phyloP scores from a whole-genome alignment of 2,113 vertebrate genomes.

The Dipodomys stephensi region DNA sequence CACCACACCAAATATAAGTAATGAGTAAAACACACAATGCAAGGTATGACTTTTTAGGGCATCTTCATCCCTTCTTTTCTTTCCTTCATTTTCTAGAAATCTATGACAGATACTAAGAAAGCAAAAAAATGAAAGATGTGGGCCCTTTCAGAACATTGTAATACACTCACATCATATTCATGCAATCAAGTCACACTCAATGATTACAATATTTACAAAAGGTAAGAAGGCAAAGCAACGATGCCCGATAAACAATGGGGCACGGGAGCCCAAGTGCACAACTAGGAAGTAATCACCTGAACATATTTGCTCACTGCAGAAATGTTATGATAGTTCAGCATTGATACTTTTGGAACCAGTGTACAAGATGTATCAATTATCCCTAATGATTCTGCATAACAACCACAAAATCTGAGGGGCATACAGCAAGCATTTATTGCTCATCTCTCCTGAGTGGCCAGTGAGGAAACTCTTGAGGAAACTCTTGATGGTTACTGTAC shows the following conservation, averaged over 20 bases:
- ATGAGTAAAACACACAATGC: constrained; percentile 13
- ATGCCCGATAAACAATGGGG: neutral
- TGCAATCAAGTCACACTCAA: neutral
- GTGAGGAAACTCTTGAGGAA: neutral
- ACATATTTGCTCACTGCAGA: neutral
- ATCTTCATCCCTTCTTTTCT: neutral
- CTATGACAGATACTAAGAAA: neutral
- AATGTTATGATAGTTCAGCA: neutral
- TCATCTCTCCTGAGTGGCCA: neutral
- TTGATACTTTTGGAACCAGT: neutral
- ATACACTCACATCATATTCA: neutral
- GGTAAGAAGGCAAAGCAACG: neutral
- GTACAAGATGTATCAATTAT: neutral
- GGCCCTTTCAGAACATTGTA: neutral
- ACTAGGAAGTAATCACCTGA: neutral
- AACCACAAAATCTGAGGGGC: constrained; percentile 6
- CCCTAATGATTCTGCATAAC: neutral
- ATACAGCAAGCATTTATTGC: neutral
- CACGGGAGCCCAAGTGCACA: neutral
- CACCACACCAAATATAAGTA: neutral
- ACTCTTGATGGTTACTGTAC: neutral
- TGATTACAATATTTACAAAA: neutral
- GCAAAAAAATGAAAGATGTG: neutral
- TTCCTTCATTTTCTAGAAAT: neutral
- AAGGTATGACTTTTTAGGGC: neutral